Evolutionary conservation across 2,888 invertebrate species (phyloP).

Genomic region (Onthophagus sagittarius): DNA sequence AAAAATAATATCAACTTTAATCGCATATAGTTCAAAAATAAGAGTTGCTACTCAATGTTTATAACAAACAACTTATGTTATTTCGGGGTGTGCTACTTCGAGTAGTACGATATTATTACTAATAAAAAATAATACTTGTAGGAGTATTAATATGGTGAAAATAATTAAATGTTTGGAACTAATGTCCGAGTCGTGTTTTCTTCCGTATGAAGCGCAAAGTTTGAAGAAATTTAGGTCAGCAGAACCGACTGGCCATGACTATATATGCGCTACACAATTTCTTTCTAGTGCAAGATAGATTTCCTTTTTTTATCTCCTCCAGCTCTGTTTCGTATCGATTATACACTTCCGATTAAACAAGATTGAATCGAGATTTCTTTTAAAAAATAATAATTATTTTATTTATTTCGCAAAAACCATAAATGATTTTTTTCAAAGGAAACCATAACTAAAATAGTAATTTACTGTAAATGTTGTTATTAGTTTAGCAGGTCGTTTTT

Average conservation of each 20-base stretch:
- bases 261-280: background rate
- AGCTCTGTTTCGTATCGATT: background rate
- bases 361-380: too few species aligned
- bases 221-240: background rate
- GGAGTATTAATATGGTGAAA: background rate
- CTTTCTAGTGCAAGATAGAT: background rate
- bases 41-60: too few species aligned
- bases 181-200: background rate
- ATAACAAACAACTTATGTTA: too few species aligned
- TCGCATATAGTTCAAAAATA: too few species aligned
- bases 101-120: too few species aligned
- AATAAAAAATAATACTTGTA: background rate
- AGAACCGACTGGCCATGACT: background rate
- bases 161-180: background rate
- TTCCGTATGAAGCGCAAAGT: background rate
- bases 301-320: background rate
- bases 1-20: too few species aligned
- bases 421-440: too few species aligned
- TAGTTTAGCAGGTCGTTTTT: background rate
- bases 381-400: too few species aligned
- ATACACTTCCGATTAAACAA: too few species aligned
- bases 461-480: background rate
- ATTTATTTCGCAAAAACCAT: too few species aligned
- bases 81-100: too few species aligned
- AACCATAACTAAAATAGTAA: too few species aligned